Evolutionary conservation across 1,140 invertebrate genomes (phyloP).

Genomic region (Tyrophagus putrescentiae): DNA sequence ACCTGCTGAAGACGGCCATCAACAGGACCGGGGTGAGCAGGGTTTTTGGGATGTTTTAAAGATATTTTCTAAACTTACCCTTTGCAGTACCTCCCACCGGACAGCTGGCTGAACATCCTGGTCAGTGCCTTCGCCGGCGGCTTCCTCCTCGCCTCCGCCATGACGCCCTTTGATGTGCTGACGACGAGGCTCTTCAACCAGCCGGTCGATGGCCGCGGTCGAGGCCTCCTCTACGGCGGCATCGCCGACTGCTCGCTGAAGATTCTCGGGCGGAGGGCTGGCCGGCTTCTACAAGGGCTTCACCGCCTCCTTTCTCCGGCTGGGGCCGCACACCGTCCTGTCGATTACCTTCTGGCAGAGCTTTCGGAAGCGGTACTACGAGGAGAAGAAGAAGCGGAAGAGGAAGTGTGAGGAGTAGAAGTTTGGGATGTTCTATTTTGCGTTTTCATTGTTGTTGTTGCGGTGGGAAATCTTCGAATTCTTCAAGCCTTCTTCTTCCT

Average conservation of each 20-base stretch:
- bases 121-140: constrained; percentile 59
- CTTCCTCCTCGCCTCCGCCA: constrained; percentile 55
- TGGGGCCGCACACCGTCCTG: constrained; percentile 65
- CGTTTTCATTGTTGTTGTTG: too few species aligned
- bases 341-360: constrained; percentile 67
- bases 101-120: constrained; percentile 50
- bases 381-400: not conserved
- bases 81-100: constrained; percentile 38
- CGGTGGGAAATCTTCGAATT: too few species aligned
- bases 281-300: constrained; percentile 67
- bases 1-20: constrained; percentile 19
- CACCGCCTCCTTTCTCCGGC: constrained; percentile 56
- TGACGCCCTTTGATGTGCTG: constrained; percentile 79
- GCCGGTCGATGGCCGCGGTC: constrained; percentile 37
- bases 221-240: constrained; percentile 49
- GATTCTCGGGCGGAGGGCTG: constrained; percentile 55
- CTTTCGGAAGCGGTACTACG: constrained; percentile 35
- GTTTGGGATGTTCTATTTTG: too few species aligned
- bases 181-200: constrained; percentile 80
- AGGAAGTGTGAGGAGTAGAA: too few species aligned
- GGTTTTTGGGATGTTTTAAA: constrained; percentile 8
- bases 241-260: constrained; percentile 56
- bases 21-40: not conserved
- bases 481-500: too few species aligned
- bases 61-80: constrained; percentile 27